A percentile compares a stretch with the other conserved stretches of the same genome.
Conservation (phyloP, 1,140 invertebrate species). For the Diorhabda carinulata region DNA sequence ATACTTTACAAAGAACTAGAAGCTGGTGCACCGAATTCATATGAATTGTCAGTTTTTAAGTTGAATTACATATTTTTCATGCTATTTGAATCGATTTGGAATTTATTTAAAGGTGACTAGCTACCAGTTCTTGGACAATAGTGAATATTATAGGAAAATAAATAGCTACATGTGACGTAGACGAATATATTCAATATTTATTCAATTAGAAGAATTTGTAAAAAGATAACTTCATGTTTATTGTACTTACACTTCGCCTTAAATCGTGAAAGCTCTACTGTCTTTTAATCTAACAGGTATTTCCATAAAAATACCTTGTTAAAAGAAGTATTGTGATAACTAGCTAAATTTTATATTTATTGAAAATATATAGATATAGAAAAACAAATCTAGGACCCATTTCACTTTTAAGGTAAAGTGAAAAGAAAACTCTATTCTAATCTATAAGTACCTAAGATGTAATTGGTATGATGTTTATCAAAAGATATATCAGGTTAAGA, state of each 20-base stretch:
- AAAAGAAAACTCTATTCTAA: neutral
- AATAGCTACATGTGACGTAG: neutral
- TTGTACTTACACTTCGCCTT: neutral
- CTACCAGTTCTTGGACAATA: neutral
- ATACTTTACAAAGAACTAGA: too few species aligned
- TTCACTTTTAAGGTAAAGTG: neutral
- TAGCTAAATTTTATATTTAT: neutral
- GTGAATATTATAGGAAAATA: neutral
- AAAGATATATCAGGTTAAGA: neutral
- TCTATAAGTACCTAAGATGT: neutral
- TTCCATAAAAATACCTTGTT: neutral
- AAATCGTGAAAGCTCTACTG: neutral
- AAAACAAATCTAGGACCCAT: neutral
- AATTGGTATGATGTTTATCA: constrained; percentile 8
- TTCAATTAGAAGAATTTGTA: neutral
- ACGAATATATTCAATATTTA: constrained; percentile 3
- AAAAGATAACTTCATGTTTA: neutral
- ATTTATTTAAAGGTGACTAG: too few species aligned
- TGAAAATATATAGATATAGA: neutral
- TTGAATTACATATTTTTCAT: too few species aligned
- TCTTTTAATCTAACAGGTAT: neutral
- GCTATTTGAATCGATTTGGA: too few species aligned
- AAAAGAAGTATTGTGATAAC: neutral
- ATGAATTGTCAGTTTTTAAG: too few species aligned
- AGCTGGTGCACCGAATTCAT: too few species aligned